Conservation (phyloP, 2,797 vertebrate species). For the Myripristis jacobus region DNA sequence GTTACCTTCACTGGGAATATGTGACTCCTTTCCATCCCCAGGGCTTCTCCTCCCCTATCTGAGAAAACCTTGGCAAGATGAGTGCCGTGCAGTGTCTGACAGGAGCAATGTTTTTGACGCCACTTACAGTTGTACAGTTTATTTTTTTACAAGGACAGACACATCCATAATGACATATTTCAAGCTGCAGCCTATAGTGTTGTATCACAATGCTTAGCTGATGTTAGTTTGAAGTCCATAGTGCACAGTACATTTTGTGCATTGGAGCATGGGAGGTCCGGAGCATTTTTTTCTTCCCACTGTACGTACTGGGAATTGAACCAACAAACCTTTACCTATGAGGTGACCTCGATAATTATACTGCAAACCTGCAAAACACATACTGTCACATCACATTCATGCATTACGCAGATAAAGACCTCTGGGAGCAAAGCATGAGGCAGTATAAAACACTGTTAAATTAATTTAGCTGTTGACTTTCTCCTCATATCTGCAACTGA, state of each 20-base stretch:
- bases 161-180: neutral
- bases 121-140: neutral
- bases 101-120: neutral
- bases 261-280: too few species aligned
- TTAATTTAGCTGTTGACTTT: neutral
- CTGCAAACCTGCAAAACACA: too few species aligned
- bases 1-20: slow-evolving; percentile 13
- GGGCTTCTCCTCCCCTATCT: neutral
- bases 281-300: too few species aligned
- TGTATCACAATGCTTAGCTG: neutral
- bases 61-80: neutral
- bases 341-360: neutral
- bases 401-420: too few species aligned
- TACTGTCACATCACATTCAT: too few species aligned
- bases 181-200: neutral
- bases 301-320: too few species aligned
- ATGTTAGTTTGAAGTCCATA: neutral
- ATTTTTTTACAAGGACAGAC: neutral
- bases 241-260: too few species aligned
- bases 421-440: neutral
- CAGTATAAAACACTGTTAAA: neutral
- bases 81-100: neutral
- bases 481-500: neutral
- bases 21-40: neutral
- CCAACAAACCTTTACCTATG: too few species aligned